Base-by-base conservation (phyloP, 2,888 invertebrate species). In the Magallana nippona region DNA sequence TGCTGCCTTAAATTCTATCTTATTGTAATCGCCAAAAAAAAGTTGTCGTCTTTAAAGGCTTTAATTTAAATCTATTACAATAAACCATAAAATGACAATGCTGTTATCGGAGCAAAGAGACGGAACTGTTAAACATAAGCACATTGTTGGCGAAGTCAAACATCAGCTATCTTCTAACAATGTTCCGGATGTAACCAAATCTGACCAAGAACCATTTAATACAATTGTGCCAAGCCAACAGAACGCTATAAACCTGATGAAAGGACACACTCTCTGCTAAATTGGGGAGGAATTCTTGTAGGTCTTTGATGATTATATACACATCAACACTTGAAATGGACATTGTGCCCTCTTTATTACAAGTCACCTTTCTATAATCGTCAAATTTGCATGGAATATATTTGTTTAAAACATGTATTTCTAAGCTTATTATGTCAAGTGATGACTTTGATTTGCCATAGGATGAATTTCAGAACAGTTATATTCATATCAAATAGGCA, bases 181-280 rank as follows among this genome's bases (percentile, higher is more conserved):
- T 71, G 71, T 71, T 3, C 27, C 32, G n/a, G 1, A 56, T 19
- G 79, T 79, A 79, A 79, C 55, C 56, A 17, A 57, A 79, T 55
- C 55, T 22, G 79, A 19, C 15, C 79, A 56, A n/a, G 19, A 79
- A 79, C 56, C 79, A 79, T 56, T 56, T 56, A 79, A 79, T 79
- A 79, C 11, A 1, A 22, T 27, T 79, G 79, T 79, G 57, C 57
- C 15, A 56, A 56, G 11, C 27, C 27, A 5, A 79, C 55, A 55
- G 78, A 56, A 57, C 13, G 57, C 56, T 27, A 71, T 71, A 71
- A 71, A 63, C 19, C 63, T 10, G 63, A 63, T 63, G 63, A 63
- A 71, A 71, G 19, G n/a, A 71, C 71, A 71, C 27, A 71, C 71
- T 71, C 71, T 71, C 32, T 15, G 27, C 27, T 71, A 27, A 27